Conservation (phyloP, 2,797 vertebrate species). For the Xyrichtys novacula region DNA sequence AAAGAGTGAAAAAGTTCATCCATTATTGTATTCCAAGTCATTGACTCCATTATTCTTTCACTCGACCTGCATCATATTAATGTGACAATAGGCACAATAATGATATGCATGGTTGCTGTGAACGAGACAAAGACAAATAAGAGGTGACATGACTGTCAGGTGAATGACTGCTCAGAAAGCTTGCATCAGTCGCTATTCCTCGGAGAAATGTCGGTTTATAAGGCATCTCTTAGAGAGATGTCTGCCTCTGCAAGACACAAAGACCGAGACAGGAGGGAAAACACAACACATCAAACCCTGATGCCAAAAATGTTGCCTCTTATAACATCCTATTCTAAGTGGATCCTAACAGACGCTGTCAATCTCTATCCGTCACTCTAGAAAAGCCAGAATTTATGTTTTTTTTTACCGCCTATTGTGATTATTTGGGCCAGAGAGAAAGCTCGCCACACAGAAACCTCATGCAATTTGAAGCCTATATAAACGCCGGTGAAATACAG, state of each 20-base stretch:
- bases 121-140: slow-evolving; percentile 27
- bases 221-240: slow-evolving; percentile 17
- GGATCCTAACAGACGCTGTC: slow-evolving; percentile 45
- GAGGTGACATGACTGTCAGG: slow-evolving; percentile 44
- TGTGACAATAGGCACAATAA: neutral
- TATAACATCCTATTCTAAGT: slow-evolving; percentile 32
- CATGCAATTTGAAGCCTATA: slow-evolving; percentile 25
- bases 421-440: slow-evolving; percentile 11
- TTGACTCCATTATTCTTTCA: slow-evolving; percentile 17
- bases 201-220: slow-evolving; percentile 49
- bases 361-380: slow-evolving; percentile 48
- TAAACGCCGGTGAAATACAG: slow-evolving; percentile 18
- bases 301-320: slow-evolving; percentile 47
- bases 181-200: slow-evolving; percentile 46
- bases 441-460: slow-evolving; percentile 20
- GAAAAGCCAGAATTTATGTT: slow-evolving; percentile 16
- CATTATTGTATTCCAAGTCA: slow-evolving; percentile 11
- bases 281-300: slow-evolving; percentile 58
- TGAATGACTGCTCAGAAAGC: slow-evolving; percentile 40
- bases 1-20: neutral
- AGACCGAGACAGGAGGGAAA: slow-evolving; percentile 44
- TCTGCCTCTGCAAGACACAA: slow-evolving; percentile 39
- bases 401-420: slow-evolving; percentile 20
- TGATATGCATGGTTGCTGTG: neutral
- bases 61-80: slow-evolving; percentile 4